Evolutionary conservation across 2,797 vertebrate genomes (phyloP).

Genomic region (Psittacula derbiana): DNA sequence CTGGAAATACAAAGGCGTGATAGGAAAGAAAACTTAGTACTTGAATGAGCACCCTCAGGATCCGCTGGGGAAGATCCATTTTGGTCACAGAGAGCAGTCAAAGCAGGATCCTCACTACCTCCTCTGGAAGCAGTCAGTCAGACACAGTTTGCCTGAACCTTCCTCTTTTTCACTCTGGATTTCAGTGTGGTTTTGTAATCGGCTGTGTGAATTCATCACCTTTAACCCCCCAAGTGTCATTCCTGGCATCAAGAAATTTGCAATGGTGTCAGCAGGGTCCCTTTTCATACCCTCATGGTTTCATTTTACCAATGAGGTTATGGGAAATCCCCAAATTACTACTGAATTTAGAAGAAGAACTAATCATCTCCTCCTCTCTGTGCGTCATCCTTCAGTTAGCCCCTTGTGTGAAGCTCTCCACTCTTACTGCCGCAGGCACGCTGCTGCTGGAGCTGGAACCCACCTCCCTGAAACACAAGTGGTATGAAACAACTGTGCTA

Average conservation of each 20-base stretch:
- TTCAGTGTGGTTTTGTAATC: not conserved
- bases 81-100: not conserved
- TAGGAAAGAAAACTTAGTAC: not conserved
- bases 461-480: fast-evolving
- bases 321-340: not conserved
- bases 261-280: not conserved
- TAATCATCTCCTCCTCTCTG: not conserved
- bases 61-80: not conserved
- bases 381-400: not conserved
- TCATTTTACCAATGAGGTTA: not conserved
- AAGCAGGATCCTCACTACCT: not conserved
- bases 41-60: not conserved
- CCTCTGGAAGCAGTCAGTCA: not conserved
- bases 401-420: fast-evolving
- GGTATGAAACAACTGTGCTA: not conserved
- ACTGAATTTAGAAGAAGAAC: not conserved
- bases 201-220: not conserved
- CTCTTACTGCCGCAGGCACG: fast-evolving
- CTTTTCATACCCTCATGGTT: not conserved
- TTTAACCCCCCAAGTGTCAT: not conserved
- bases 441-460: not conserved
- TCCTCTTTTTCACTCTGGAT: not conserved
- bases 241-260: not conserved
- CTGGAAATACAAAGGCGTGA: not conserved
- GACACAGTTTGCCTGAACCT: not conserved